Percentiles rank a stretch among this genome's conserved stretches.
phyloP scores from a whole-genome alignment of 2,797 vertebrate species.

The Crypturellus tataupa region DNA sequence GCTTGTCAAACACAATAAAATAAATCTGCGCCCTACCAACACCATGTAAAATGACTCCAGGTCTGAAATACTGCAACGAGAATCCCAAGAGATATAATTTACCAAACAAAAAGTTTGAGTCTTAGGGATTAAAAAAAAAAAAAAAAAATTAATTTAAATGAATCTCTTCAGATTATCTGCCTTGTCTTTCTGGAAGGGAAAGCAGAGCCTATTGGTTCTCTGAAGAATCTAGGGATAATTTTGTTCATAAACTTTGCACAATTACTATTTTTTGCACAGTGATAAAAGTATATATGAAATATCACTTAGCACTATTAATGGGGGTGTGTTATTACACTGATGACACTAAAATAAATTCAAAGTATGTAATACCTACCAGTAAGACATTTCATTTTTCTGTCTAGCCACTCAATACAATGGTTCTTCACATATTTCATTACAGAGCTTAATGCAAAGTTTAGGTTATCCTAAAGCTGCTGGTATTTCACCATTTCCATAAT shows the following conservation, averaged over 20 bases:
- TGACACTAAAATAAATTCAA: slow-evolving; percentile 64
- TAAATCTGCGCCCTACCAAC: background rate
- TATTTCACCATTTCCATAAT: background rate
- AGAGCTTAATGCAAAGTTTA: background rate
- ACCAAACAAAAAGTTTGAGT: background rate
- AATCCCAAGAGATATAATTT: background rate
- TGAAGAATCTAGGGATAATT: background rate
- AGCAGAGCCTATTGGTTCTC: background rate
- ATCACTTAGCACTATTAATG: slow-evolving; percentile 59
- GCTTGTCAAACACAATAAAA: background rate
- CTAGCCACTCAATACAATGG: background rate
- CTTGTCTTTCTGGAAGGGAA: background rate
- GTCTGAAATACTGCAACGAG: background rate
- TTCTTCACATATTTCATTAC: background rate
- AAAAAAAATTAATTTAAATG: slow-evolving; percentile 21
- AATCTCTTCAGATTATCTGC: background rate
- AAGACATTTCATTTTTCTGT: slow-evolving; percentile 25
- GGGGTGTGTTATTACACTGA: slow-evolving; percentile 8
- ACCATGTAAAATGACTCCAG: background rate
- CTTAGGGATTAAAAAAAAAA: background rate
- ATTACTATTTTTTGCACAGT: slow-evolving; percentile 48
- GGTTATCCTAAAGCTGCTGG: background rate
- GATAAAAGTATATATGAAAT: slow-evolving; percentile 8
- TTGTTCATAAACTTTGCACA: slow-evolving; percentile 30
- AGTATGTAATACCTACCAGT: slow-evolving; percentile 52